These are phyloP conservation scores for Anniella stebbinsi DNA, from an alignment of 2,797 vertebrate genomes.

Conservation along the genomic window DNA sequence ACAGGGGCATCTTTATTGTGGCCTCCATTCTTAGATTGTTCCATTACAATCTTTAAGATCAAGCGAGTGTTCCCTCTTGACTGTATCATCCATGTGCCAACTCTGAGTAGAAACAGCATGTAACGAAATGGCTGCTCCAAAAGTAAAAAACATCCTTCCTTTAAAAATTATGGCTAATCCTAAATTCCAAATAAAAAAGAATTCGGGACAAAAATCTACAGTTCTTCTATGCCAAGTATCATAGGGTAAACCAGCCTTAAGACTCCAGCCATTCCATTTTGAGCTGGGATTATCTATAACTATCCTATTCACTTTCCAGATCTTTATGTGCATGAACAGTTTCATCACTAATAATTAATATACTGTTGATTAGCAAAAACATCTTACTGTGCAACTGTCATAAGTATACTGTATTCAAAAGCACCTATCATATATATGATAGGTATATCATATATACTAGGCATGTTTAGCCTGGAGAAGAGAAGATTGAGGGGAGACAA, in stretches of 20 bases:
- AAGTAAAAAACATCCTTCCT: background rate
- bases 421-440: background rate
- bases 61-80: background rate
- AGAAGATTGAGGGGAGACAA: too few species aligned
- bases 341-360: background rate
- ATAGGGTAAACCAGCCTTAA: too few species aligned
- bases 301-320: background rate
- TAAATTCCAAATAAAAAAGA: background rate
- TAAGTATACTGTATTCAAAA: background rate
- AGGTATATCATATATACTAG: too few species aligned
- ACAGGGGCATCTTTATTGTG: too few species aligned
- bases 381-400: background rate
- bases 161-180: background rate
- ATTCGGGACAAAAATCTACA: background rate
- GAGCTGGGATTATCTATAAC: background rate
- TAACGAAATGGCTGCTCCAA: background rate
- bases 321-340: background rate
- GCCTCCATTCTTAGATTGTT: background rate
- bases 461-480: too few species aligned
- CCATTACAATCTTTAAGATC: background rate
- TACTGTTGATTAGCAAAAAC: background rate
- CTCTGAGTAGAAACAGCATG: background rate
- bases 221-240: background rate
- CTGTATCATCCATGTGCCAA: background rate
- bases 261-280: background rate